Conservation (phyloP, 2,113 vertebrate genomes). For the Megalops atlanticus region DNA sequence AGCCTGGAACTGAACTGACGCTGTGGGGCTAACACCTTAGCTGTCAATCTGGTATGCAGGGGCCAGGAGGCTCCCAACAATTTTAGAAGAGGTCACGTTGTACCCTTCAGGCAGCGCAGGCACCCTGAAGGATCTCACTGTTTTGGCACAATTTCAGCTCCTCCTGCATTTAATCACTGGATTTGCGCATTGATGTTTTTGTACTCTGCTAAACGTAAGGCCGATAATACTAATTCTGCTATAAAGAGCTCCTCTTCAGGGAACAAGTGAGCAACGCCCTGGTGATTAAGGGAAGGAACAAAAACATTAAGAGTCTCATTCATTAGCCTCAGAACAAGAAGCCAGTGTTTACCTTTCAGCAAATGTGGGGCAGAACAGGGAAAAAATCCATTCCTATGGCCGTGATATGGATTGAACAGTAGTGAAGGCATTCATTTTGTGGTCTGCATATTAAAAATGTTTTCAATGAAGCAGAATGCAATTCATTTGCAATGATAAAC, state of each 20-base stretch:
- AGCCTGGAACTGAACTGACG: background rate
- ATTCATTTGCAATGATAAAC: too few relatives aligned
- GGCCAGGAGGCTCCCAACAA: slow-evolving; percentile 20
- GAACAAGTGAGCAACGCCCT: background rate
- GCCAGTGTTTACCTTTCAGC: background rate
- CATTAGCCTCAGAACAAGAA: background rate
- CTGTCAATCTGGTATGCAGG: background rate
- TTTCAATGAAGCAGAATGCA: too few relatives aligned
- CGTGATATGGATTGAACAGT: background rate
- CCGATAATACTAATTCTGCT: slow-evolving; percentile 8
- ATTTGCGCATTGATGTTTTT: slow-evolving; percentile 37
- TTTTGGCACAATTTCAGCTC: slow-evolving; percentile 38
- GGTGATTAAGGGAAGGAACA: background rate
- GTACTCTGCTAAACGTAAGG: background rate
- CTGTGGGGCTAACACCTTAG: background rate
- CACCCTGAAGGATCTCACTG: background rate
- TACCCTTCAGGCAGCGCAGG: slow-evolving; percentile 43
- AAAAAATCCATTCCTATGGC: background rate
- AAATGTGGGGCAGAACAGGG: background rate
- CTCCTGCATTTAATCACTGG: slow-evolving; percentile 53
- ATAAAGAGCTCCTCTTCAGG: slow-evolving; percentile 1
- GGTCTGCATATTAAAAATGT: too few relatives aligned
- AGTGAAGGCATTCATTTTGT: background rate
- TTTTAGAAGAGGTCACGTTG: slow-evolving; percentile 58
- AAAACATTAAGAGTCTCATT: background rate